These are phyloP conservation scores for Psittacara wagleri DNA, from an alignment of 2,113 vertebrate genomes.

Conservation along the genomic window DNA sequence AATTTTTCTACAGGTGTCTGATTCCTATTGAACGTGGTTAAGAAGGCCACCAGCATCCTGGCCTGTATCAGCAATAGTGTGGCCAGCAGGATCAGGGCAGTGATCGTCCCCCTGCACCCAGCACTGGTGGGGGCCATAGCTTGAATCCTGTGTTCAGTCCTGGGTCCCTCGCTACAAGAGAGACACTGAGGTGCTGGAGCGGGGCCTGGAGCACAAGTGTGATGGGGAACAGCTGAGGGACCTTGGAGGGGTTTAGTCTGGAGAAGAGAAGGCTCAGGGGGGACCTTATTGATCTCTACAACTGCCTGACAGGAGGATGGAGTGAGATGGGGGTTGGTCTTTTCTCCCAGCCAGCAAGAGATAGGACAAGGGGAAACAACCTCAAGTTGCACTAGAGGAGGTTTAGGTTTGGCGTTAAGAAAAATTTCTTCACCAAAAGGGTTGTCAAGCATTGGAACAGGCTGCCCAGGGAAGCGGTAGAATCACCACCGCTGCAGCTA, in stretches of 20 bases:
- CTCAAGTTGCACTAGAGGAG: accelerated
- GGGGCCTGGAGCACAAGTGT: accelerated
- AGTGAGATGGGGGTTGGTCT: accelerated
- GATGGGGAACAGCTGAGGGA: not conserved
- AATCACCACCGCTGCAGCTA: not conserved
- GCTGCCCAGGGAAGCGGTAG: not conserved
- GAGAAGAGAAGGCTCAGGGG: not conserved
- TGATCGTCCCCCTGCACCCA: not conserved
- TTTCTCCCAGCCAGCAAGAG: not conserved
- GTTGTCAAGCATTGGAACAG: not conserved
- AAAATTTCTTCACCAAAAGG: not conserved
- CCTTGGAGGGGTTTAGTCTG: not conserved
- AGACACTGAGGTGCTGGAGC: accelerated
- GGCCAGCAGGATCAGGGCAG: not conserved
- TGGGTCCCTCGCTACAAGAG: not conserved
- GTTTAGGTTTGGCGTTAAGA: not conserved
- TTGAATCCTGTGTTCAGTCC: accelerated
- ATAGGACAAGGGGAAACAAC: not conserved
- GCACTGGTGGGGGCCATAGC: not conserved
- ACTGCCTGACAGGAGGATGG: not conserved
- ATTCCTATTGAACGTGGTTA: not conserved
- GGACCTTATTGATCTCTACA: not conserved
- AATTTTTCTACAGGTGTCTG: not conserved
- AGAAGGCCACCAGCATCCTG: not conserved
- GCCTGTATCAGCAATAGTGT: accelerated